phyloP scores from a whole-genome alignment of 2,113 vertebrate genomes.

The Thermophis baileyi region DNA sequence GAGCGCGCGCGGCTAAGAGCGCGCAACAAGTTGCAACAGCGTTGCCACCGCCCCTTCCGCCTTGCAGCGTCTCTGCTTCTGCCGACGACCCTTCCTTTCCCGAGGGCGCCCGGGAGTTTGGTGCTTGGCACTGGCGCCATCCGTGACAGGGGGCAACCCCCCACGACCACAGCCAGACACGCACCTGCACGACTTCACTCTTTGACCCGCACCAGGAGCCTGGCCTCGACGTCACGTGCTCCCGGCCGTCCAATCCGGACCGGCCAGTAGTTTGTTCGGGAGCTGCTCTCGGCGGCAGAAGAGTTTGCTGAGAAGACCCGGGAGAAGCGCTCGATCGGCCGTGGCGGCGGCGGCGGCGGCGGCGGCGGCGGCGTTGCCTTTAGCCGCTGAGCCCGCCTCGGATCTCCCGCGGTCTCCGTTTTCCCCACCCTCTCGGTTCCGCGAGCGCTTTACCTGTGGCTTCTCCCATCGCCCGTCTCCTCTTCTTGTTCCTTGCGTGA shows the following conservation, averaged over 20 bases:
- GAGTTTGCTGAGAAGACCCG: not conserved
- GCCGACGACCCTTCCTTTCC: not conserved
- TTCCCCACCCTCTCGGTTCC: not conserved
- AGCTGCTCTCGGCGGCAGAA: not conserved
- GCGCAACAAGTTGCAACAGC: not conserved
- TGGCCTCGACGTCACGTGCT: constrained; percentile 9
- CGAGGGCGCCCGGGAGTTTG: not conserved
- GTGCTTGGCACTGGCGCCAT: no score
- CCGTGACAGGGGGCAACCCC: not conserved
- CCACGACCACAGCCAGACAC: not conserved
- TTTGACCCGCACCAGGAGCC: not conserved
- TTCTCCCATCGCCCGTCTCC: not conserved
- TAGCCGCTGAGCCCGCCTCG: not conserved
- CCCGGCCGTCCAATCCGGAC: constrained; percentile 22
- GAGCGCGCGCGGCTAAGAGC: not conserved
- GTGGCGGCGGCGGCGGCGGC: not conserved
- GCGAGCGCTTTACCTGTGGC: not conserved
- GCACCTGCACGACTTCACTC: not conserved
- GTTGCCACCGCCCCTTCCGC: not conserved
- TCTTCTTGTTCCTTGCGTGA: not conserved
- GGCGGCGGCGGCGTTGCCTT: not conserved
- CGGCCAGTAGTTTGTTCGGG: not conserved
- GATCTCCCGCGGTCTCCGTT: not conserved
- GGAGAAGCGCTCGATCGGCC: not conserved
- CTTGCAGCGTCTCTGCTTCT: no score